Conservation (phyloP, 1,140 invertebrate genomes). For the Polypedilum vanderplanki region DNA sequence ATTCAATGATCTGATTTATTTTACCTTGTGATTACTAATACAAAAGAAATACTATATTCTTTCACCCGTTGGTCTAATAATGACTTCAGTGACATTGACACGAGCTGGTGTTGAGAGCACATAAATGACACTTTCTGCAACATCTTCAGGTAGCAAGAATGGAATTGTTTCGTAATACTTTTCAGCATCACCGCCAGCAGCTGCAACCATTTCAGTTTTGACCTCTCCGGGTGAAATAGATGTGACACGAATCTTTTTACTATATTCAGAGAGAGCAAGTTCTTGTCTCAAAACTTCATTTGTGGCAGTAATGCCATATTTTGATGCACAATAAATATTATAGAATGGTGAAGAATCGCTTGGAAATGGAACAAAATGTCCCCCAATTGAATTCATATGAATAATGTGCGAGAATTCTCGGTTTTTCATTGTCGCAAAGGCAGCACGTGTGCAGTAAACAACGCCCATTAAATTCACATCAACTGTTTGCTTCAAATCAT, state of each 20-base stretch:
- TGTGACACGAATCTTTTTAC: constrained; percentile 21
- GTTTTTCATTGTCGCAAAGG: constrained; percentile 43
- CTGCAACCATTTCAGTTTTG: constrained; percentile 48
- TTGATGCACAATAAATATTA: constrained; percentile 32
- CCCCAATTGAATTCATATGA: constrained; percentile 23
- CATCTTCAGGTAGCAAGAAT: constrained; percentile 43
- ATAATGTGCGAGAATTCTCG: constrained; percentile 32
- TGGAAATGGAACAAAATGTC: constrained; percentile 27
- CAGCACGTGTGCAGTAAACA: constrained; percentile 57
- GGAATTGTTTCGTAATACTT: constrained; percentile 34
- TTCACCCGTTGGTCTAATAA: constrained; percentile 16
- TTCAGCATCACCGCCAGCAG: constrained; percentile 30
- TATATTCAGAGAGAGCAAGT: constrained; percentile 32
- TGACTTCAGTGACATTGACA: constrained; percentile 52
- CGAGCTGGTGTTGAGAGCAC: constrained; percentile 51
- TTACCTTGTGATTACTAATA: no score
- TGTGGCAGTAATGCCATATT: constrained; percentile 29
- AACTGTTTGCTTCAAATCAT: constrained; percentile 37
- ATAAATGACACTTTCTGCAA: constrained; percentile 49
- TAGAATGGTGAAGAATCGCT: constrained; percentile 29
- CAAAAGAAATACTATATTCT: not conserved
- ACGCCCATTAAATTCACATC: constrained; percentile 64
- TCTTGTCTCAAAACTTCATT: constrained; percentile 34
- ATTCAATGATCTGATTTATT: no score
- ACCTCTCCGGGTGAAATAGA: constrained; percentile 57